Base-by-base conservation (phyloP, 2,888 invertebrate genomes). In the Timema cristinae region DNA sequence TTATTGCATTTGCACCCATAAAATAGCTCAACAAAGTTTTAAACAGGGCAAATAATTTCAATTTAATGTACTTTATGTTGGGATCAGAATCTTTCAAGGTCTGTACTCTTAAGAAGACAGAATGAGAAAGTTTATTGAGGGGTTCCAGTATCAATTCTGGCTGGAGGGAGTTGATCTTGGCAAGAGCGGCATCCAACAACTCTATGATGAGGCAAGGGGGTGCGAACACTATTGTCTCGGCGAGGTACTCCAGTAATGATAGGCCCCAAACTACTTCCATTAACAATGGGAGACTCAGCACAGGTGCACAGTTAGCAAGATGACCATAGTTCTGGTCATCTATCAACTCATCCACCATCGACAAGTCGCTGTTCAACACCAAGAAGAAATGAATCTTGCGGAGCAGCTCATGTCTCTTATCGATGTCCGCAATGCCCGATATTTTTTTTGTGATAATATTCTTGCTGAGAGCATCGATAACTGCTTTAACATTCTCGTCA, bases 261-360 rank as follows among this genome's bases (percentile, higher is more conserved):
- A 72, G 54, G 9, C 32, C 48, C 59, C 52, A 66, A 5, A 72
- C 67, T n/a, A 73, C 32, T 56, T 73, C 69, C 11, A 73, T 5
- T n/a, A 69, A 51, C 11, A 71, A 16, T n/a, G 71, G 68, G 49
- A 59, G 71, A 47, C 73, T 73, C 50, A 73, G 51, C 32, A 16
- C 66, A 7, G 73, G 73, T 1, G 69, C 66, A 61, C 68, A 71
- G 13, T 67, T 67, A n/a, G 71, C 69, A 11, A 73, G 49, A 48
- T 73, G 73, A 6, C 71, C 71, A 61, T 71, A 73, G 32, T 71
- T 67, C 7, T 50, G 49, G 66, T 73, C 73, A 32, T 73, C 73
- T 50, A 49, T 50, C 8, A 73, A 59, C 47, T 47, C 56, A 15
- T 67, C 67, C 9, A 47, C 32, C n/a, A 69, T 11, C 10, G 11